Evolutionary conservation across 2,797 vertebrate species (phyloP).

Genomic region (Spea hammondii): DNA sequence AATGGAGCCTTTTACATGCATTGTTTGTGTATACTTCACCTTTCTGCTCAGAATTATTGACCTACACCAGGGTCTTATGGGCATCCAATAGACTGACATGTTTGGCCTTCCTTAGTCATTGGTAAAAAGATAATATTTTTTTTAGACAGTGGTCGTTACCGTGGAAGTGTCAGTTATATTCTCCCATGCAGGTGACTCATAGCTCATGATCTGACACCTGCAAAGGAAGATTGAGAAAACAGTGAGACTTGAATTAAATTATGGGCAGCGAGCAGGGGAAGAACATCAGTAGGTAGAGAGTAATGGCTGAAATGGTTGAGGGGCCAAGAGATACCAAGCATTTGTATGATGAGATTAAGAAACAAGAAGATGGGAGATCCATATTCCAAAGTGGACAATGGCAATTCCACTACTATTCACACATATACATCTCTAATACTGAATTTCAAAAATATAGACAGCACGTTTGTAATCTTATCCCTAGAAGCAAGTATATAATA

Average conservation of each 20-base stretch:
- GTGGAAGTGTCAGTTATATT: slow-evolving; percentile 83
- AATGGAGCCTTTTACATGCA: neutral
- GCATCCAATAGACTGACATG: neutral
- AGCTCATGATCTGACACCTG: slow-evolving; percentile 84
- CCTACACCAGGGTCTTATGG: too few relatives aligned
- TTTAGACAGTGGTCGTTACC: slow-evolving; percentile 68
- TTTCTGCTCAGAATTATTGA: too few relatives aligned
- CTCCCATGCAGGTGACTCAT: slow-evolving; percentile 88
- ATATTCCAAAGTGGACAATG: neutral
- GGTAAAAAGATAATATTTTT: neutral
- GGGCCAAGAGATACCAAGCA: neutral
- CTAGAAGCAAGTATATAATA: too few relatives aligned
- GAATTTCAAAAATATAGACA: too few relatives aligned
- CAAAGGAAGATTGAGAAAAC: slow-evolving; percentile 58
- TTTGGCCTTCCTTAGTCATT: neutral
- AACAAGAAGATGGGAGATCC: neutral
- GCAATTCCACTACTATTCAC: neutral
- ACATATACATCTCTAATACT: too few relatives aligned
- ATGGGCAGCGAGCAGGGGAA: slow-evolving; percentile 6
- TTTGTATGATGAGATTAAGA: neutral
- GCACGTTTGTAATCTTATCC: too few relatives aligned
- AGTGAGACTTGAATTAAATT: neutral
- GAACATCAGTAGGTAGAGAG: neutral
- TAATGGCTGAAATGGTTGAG: neutral
- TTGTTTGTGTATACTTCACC: neutral